Conservation (phyloP, 2,113 vertebrate species). For the Pipra filicauda region DNA sequence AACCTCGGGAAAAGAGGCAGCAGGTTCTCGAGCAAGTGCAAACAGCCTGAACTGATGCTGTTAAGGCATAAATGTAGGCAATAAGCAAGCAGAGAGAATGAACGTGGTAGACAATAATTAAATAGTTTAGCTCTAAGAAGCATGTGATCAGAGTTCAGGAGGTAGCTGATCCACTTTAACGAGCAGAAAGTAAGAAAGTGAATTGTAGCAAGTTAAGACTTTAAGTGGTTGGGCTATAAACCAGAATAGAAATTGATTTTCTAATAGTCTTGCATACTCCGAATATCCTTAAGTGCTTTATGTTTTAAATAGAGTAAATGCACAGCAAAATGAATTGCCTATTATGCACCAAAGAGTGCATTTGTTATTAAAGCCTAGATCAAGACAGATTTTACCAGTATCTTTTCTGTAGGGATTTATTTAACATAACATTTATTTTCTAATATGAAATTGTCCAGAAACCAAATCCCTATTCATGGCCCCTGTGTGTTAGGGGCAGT, state of each 20-base stretch:
- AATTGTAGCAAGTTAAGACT: constrained; percentile 50
- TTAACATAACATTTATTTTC: background rate
- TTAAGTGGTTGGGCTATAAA: constrained; percentile 55
- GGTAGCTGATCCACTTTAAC: background rate
- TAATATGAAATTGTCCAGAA: background rate
- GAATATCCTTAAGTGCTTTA: constrained; percentile 55
- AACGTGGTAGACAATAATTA: background rate
- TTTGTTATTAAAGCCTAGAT: background rate
- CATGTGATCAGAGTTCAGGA: background rate
- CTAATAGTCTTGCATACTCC: constrained; percentile 38
- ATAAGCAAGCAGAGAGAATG: background rate
- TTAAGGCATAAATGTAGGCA: background rate
- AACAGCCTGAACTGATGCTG: background rate
- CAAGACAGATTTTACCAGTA: background rate
- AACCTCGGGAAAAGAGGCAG: background rate
- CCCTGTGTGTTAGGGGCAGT: background rate
- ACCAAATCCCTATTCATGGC: background rate
- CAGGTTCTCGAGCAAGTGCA: constrained; percentile 27
- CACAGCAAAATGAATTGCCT: constrained; percentile 49
- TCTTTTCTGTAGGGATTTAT: background rate
- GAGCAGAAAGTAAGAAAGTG: background rate
- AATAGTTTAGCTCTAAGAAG: background rate
- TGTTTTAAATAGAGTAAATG: constrained; percentile 47
- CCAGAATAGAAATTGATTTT: constrained; percentile 64
- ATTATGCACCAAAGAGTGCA: background rate